phyloP scores from a whole-genome alignment of 1,140 invertebrate genomes.

The Trissolcus basalis region DNA sequence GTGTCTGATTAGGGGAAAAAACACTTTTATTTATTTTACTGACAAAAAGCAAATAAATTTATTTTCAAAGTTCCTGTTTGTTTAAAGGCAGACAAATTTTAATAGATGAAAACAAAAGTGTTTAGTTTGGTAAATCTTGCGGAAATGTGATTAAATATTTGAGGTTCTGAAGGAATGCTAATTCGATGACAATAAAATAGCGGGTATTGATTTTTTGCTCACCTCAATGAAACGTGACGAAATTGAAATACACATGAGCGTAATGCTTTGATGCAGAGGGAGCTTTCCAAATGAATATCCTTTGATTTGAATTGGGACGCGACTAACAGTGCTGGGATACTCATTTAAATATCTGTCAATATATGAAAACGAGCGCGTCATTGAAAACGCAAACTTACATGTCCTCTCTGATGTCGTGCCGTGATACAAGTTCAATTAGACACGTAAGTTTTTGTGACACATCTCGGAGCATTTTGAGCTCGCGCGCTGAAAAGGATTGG shows the following conservation, averaged over 20 bases:
- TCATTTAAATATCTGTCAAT: slow-evolving; percentile 76
- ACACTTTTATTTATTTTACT: too few species aligned
- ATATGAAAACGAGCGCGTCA: slow-evolving; percentile 61
- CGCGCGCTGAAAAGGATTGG: too few species aligned
- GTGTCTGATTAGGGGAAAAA: too few species aligned
- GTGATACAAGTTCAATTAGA: slow-evolving; percentile 53
- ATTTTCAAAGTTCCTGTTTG: too few species aligned
- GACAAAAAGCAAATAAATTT: too few species aligned
- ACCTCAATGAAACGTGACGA: slow-evolving; percentile 23
- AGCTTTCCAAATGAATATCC: slow-evolving; percentile 66
- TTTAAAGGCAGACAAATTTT: too few species aligned
- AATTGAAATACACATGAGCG: slow-evolving; percentile 22
- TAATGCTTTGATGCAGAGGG: slow-evolving; percentile 48
- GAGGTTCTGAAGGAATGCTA: slow-evolving; percentile 24
- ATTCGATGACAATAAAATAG: slow-evolving; percentile 36
- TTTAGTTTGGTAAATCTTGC: too few species aligned
- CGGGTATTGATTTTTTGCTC: slow-evolving; percentile 23
- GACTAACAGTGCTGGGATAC: slow-evolving; percentile 68
- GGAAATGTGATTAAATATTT: slow-evolving; percentile 13
- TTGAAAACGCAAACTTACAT: slow-evolving; percentile 67
- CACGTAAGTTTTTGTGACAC: slow-evolving; percentile 35
- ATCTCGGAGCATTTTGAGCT: slow-evolving; percentile 23
- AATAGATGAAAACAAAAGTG: too few species aligned
- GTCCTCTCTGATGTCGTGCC: slow-evolving; percentile 17
- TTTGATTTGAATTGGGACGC: slow-evolving; percentile 72